Base-by-base conservation (phyloP, 2,797 vertebrate genomes). In the Eutrigla gurnardus region DNA sequence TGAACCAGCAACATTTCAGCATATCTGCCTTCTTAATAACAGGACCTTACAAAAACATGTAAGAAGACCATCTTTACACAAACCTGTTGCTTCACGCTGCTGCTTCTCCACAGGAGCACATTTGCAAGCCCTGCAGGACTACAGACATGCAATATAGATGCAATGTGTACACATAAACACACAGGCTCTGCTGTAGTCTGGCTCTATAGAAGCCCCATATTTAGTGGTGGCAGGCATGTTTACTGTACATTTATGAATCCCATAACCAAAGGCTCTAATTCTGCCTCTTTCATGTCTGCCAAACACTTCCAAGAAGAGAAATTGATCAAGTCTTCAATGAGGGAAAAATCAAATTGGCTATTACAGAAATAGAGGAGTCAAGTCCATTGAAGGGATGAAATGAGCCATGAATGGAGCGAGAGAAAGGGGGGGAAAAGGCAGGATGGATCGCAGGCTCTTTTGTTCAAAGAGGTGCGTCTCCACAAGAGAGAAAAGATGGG, bases 291-390 rank as follows among this genome's bases (percentile, higher is more conserved):
- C 78, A 82, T 82, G 80, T 92, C 73, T 82, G 87, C 82, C 78
- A 78, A 91, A 83, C 88, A 83, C 78, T 73, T 84, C 80, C 85
- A 84, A 62, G 66, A 77, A 83, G 88, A 91, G 86, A 77, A 87
- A 93, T 92, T 94, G 91, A 94, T 94, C 91, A 93, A 91, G 89
- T 91, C 87, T 90, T 92, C 90, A 92, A 78, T 89, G 83, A 80
- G 87, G 86, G 83, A 83, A 89, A 92, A 92, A 92, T 93, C 83
- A 89, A 93, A 93, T 91, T 84, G 90, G 86, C 90, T 91, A 91
- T 94, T 93, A 92, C 83, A 89, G 89, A 92, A 90, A 90, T 91
- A 89, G 83, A 91, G 69, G 81, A 90, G 86, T 86, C 75, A 80
- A 88, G 84, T 85, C 82, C 89, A 92, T 90, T 92, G 91, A 91